Percentiles rank a stretch among this genome's conserved stretches.
These are phyloP conservation scores for Cynopterus sphinx DNA, from an alignment of 2,797 vertebrate genomes.

Conservation along the genomic window DNA sequence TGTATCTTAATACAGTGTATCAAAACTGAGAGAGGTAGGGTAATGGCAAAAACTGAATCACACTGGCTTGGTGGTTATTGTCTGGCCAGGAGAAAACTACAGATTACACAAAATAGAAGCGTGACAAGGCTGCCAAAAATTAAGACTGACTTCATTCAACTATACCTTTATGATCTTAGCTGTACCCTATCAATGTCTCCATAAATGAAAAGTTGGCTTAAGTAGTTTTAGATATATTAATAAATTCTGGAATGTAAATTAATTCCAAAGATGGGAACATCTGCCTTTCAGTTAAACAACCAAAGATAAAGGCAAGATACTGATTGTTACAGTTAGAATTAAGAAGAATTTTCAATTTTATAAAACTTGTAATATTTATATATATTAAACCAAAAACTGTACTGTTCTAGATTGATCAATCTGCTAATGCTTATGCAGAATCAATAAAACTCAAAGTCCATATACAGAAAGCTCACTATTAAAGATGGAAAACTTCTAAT, in stretches of 20 bases:
- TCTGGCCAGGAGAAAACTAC: not conserved
- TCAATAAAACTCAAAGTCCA: not conserved
- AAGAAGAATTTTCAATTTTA: not conserved
- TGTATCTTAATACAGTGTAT: not conserved
- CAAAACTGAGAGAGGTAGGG: not conserved
- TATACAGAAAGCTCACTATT: not conserved
- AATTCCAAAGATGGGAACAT: conserved; percentile 9
- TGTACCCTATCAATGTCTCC: not conserved
- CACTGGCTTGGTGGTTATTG: not conserved
- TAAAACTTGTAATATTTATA: not conserved
- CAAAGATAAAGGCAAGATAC: not conserved
- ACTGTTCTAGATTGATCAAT: not conserved
- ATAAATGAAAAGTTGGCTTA: not conserved
- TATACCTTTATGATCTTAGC: not conserved
- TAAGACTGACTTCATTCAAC: conserved; percentile 13
- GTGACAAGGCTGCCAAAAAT: not conserved
- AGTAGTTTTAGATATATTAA: not conserved
- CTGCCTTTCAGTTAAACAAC: not conserved
- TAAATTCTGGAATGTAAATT: not conserved
- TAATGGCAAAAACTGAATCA: not conserved
- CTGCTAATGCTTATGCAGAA: not conserved
- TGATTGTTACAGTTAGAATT: not conserved
- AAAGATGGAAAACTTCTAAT: not conserved
- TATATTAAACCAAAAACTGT: not conserved
- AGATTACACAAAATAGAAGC: not conserved